Percentiles rank a stretch among this genome's conserved stretches.
These are phyloP conservation scores for Agrochola litura DNA, from an alignment of 2,888 invertebrate genomes.

Conservation along the genomic window DNA sequence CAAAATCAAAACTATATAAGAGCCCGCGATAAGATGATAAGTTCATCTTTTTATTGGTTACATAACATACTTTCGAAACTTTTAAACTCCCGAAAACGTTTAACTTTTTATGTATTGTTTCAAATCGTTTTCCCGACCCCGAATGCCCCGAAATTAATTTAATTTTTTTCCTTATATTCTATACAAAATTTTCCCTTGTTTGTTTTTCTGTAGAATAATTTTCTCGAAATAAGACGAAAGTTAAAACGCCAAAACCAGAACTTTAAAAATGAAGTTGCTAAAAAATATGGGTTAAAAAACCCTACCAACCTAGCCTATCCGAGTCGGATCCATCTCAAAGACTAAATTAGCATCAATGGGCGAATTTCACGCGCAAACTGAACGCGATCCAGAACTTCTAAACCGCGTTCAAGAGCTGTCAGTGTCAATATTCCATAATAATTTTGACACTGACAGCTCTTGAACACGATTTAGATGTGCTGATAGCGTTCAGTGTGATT, in stretches of 20 bases:
- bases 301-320: not conserved
- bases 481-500: too few species aligned
- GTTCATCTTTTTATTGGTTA: not conserved
- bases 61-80: not conserved
- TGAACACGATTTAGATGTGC: too few species aligned
- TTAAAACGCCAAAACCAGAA: not conserved
- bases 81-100: not conserved
- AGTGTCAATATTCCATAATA: too few species aligned
- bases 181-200: not conserved
- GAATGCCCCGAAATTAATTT: not conserved
- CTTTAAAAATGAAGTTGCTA: not conserved
- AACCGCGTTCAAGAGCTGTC: too few species aligned
- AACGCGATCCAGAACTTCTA: not conserved
- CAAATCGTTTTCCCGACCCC: not conserved
- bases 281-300: not conserved
- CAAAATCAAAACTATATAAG: not conserved
- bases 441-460: too few species aligned
- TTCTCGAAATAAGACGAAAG: not conserved
- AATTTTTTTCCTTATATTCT: not conserved
- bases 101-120: not conserved
- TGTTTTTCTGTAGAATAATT: not conserved
- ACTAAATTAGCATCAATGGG: too few species aligned
- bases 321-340: not conserved
- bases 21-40: not conserved
- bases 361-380: too few species aligned